A percentile compares a stretch with the other conserved stretches of the same genome.
Evolutionary conservation across 2,797 vertebrate genomes (phyloP).

Genomic region (Paramormyrops hopkinsi): DNA sequence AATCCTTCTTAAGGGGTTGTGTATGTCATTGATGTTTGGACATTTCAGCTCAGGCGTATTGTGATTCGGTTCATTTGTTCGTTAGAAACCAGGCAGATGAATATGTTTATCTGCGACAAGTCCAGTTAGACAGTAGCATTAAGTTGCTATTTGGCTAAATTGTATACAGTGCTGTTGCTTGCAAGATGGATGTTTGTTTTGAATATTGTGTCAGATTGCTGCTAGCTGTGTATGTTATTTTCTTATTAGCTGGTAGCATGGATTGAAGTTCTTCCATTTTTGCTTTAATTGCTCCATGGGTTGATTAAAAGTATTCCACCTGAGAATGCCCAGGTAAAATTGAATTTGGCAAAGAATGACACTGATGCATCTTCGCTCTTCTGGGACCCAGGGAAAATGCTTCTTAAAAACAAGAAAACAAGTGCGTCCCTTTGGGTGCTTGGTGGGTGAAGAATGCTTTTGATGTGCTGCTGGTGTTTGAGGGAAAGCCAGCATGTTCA

Average conservation of each 20-base stretch:
- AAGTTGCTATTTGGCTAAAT: neutral
- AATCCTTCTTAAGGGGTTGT: neutral
- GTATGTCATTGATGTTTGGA: neutral
- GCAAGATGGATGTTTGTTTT: neutral
- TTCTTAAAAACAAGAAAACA: conserved; percentile 1
- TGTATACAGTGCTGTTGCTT: neutral
- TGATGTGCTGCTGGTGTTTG: neutral
- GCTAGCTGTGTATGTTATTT: neutral
- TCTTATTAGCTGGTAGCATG: neutral
- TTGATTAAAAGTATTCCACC: neutral
- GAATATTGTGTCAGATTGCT: neutral
- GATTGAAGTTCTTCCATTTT: neutral
- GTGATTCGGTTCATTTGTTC: neutral
- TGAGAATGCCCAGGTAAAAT: neutral
- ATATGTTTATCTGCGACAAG: neutral
- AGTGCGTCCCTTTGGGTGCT: neutral
- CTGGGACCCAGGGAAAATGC: neutral
- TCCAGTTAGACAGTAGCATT: neutral
- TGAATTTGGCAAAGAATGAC: neutral
- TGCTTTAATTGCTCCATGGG: neutral
- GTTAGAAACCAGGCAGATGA: neutral
- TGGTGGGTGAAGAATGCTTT: neutral
- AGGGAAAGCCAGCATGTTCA: neutral
- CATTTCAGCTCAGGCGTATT: neutral
- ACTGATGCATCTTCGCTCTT: neutral